Evolutionary conservation across 2,888 invertebrate genomes (phyloP).

Genomic region (Drosophila seclusa): DNA sequence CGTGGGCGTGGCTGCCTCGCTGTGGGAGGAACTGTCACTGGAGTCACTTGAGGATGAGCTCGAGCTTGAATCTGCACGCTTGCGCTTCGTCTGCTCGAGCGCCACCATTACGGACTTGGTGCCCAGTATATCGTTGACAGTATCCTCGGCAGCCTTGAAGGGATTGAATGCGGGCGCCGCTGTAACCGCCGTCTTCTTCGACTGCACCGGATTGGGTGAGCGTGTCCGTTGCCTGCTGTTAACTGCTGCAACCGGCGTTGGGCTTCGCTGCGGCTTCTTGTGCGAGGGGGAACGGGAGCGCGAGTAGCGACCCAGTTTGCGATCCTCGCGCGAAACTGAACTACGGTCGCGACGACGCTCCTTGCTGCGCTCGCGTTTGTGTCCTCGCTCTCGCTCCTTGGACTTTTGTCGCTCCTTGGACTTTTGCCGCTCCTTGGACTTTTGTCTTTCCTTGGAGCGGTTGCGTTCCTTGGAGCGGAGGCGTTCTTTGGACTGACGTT

Average conservation of each 20-base stretch:
- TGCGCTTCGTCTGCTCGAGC: slow-evolving; percentile 62
- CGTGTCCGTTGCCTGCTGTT: slow-evolving; percentile 32
- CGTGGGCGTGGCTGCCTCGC: slow-evolving; percentile 52
- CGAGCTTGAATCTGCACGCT: slow-evolving; percentile 53
- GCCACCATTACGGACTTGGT: slow-evolving; percentile 70
- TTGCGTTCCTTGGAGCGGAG: neutral
- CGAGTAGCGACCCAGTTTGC: slow-evolving; percentile 42
- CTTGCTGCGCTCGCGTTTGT: slow-evolving; percentile 25
- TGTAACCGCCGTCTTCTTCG: slow-evolving; percentile 39
- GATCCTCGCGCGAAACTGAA: slow-evolving; percentile 32
- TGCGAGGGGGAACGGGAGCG: slow-evolving; percentile 55
- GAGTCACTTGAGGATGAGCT: slow-evolving; percentile 54
- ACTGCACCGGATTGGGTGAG: slow-evolving; percentile 36
- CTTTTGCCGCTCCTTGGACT: slow-evolving; percentile 23
- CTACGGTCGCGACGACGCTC: slow-evolving; percentile 36
- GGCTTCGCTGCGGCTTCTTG: slow-evolving; percentile 17
- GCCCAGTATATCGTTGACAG: slow-evolving; percentile 69
- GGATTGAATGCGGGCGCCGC: slow-evolving; percentile 69
- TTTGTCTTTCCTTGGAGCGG: slow-evolving; percentile 16
- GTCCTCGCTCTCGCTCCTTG: slow-evolving; percentile 34
- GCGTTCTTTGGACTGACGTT: slow-evolving; percentile 18
- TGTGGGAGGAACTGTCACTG: slow-evolving; percentile 43
- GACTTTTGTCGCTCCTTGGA: slow-evolving; percentile 12
- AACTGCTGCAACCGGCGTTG: slow-evolving; percentile 6
- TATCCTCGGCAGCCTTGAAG: slow-evolving; percentile 72